These are phyloP conservation scores for Clarias pachynema DNA, from an alignment of 2,797 vertebrate genomes.

Conservation along the genomic window DNA sequence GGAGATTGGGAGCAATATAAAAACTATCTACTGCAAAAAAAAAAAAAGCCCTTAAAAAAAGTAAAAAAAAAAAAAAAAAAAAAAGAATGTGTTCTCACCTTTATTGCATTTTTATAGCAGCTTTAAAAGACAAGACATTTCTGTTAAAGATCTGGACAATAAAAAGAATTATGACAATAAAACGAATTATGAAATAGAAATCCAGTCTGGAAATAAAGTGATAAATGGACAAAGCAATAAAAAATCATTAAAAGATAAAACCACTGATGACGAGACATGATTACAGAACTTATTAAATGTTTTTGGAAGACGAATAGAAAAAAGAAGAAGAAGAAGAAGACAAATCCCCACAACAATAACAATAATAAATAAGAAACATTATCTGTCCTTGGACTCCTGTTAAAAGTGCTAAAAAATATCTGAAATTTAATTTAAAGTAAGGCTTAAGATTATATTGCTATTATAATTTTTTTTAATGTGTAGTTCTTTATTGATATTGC, in stretches of 20 bases:
- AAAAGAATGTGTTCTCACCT: background rate
- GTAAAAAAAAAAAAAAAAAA: background rate
- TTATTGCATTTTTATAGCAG: background rate
- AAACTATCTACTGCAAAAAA: background rate
- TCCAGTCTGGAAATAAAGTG: background rate
- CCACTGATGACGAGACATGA: too few species aligned
- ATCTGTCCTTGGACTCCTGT: background rate
- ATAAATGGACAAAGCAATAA: background rate
- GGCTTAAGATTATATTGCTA: too few species aligned
- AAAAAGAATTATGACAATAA: background rate
- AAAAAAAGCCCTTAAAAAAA: background rate
- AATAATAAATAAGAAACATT: too few species aligned
- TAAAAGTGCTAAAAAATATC: background rate
- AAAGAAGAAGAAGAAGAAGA: background rate
- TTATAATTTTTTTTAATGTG: background rate
- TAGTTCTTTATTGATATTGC: background rate
- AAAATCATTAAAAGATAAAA: conserved; percentile 7
- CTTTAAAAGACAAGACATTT: background rate
- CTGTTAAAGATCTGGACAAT: background rate
- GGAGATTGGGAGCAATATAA: background rate
- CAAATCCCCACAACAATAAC: too few species aligned
- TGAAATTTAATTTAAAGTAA: background rate
- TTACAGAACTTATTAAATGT: background rate
- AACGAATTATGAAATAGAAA: background rate
- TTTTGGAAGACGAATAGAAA: background rate